Percentiles rank a stretch among this genome's conserved stretches.
Evolutionary conservation across 1,140 invertebrate species (phyloP).

Genomic region (Polyergus mexicanus): DNA sequence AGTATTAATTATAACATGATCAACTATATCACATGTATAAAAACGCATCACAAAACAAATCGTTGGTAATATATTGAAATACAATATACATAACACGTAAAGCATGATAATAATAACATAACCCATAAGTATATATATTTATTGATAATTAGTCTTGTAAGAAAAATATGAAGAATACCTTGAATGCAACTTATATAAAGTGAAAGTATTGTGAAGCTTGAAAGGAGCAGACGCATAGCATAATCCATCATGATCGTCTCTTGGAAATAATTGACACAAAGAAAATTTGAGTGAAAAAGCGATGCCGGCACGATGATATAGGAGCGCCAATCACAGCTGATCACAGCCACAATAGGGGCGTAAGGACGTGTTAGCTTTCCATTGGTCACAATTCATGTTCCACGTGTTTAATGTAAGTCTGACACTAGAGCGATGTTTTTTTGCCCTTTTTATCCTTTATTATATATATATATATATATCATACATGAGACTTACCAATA

Average conservation of each 20-base stretch:
- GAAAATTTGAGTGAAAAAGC: background rate
- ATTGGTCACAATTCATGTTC: constrained; percentile 67
- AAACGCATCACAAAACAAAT: background rate
- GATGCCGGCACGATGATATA: background rate
- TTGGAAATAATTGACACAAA: background rate
- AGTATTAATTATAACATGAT: constrained; percentile 10
- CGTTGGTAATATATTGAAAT: background rate
- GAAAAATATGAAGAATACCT: constrained; percentile 65
- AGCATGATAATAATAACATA: constrained; percentile 11
- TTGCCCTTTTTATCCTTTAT: background rate
- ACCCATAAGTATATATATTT: background rate
- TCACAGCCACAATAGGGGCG: constrained; percentile 33
- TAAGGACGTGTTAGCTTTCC: constrained; percentile 69
- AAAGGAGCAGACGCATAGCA: constrained; percentile 6
- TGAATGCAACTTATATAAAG: constrained; percentile 56
- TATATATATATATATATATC: too few species aligned
- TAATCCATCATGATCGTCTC: constrained; percentile 36
- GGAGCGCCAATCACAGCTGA: background rate
- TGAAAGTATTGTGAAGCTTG: constrained; percentile 48
- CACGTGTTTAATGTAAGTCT: constrained; percentile 26
- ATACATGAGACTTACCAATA: too few species aligned
- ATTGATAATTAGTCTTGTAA: background rate
- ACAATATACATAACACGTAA: background rate
- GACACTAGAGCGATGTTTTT: background rate
- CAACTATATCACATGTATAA: background rate